Evolutionary conservation across 2,888 invertebrate species (phyloP).

Genomic region (Lasioglossum pauxillum): DNA sequence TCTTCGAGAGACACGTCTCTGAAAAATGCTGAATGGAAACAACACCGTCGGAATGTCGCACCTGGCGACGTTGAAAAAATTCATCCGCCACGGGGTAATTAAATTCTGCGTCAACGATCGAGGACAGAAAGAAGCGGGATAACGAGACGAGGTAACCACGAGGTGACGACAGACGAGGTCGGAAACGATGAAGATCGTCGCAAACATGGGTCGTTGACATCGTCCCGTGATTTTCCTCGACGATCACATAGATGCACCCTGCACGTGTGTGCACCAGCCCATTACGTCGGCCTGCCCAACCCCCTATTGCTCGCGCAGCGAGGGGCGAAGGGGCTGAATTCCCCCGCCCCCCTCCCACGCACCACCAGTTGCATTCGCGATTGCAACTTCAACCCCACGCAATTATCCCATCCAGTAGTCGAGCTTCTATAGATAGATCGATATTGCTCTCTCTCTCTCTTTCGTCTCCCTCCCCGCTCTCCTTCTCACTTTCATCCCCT

Average conservation of each 20-base stretch:
- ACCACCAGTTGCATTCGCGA: conserved; percentile 74
- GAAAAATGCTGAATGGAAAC: not conserved
- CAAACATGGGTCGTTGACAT: conserved; percentile 79
- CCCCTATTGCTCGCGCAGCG: conserved; percentile 41
- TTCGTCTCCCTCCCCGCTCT: conserved; percentile 14
- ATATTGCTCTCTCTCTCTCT: conserved; percentile 43
- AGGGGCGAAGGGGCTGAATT: conserved; percentile 31
- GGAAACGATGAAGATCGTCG: conserved; percentile 63
- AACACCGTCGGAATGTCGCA: not conserved
- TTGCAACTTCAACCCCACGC: conserved; percentile 73
- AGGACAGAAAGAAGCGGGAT: conserved; percentile 8
- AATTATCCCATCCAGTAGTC: conserved; percentile 76
- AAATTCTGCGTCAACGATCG: not conserved
- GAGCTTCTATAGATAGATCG: conserved; percentile 77
- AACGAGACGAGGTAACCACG: conserved; percentile 29
- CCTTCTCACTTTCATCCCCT: not conserved
- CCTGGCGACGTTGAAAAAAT: not conserved
- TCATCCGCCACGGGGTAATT: not conserved
- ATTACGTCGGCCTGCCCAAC: conserved; percentile 63
- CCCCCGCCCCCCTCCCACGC: not conserved
- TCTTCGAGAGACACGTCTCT: not conserved
- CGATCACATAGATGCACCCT: conserved; percentile 75
- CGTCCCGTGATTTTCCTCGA: conserved; percentile 81
- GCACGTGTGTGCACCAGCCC: conserved; percentile 63
- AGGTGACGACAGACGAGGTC: conserved; percentile 54